Evolutionary conservation across 2,113 vertebrate genomes (phyloP), one percentile per base, ranked within the genome.

Genomic region (Raja brachyura): DNA sequence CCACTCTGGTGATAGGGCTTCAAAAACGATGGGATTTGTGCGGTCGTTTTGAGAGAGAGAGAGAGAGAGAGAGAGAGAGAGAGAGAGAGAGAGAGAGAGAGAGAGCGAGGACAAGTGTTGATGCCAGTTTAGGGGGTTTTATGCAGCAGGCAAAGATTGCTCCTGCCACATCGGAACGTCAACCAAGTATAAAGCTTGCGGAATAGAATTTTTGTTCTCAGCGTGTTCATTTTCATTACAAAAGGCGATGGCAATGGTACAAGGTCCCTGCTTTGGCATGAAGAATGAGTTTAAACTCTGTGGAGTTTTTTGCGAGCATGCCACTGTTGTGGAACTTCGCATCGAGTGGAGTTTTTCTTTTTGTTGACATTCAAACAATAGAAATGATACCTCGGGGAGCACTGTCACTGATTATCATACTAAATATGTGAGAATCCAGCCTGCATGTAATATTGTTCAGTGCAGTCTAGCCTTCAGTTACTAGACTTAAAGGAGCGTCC

Each of bases 361-460:
- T 86, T 88, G 59, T 88, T 63, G 59, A 88, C 31, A 28, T 63
- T 66, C 25, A 66, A 66, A 88, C 83, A 66, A 88, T 88, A 14
- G 28, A 61, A 88, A 66, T 20, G 83, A 18, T 88, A 86, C 59
- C 83, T 86, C 83, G 3, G 83, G 28, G 83, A 63, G 61, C n/a
- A 88, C 59, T 31, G 59, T 88, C 56, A 28, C 83, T 88, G 63
- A 88, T 88, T 88, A 88, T 66, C 83, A 88, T 88, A 88, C 83
- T 31, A 88, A 88, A 63, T 66, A 11, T 33, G 83, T 88, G 83
- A 88, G 83, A 86, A 86, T 86, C 16, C 28, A 31, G 83, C 59
- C 56, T 63, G 59, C 28, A 4, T 63, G n/a, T 88, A 63, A 20
- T 14, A 88, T 14, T 66, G 28, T 56, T 28, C 79, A 59, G 39